Conservation (phyloP, 2,888 invertebrate species). For the Brachypterus glaber region DNA sequence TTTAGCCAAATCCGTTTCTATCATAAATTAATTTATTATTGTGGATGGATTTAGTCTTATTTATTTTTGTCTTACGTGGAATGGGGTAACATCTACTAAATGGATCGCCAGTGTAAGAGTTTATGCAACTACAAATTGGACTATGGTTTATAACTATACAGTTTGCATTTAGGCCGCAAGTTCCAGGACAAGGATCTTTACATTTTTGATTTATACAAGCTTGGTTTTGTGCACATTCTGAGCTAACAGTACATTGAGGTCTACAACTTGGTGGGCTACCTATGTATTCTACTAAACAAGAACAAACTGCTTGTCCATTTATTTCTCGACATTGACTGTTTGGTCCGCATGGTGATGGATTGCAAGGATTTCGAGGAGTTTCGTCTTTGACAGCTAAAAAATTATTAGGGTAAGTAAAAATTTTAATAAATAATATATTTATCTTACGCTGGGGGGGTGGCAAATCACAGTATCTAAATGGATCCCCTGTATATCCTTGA, state of each 20-base stretch:
- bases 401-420: slow-evolving; percentile 5
- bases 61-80: slow-evolving; percentile 32
- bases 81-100: slow-evolving; percentile 57
- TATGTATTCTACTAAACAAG: slow-evolving; percentile 49
- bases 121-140: slow-evolving; percentile 56
- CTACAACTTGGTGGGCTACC: slow-evolving; percentile 54
- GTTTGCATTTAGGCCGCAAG: slow-evolving; percentile 44
- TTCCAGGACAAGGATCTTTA: slow-evolving; percentile 44
- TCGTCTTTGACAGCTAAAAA: slow-evolving; percentile 42
- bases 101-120: slow-evolving; percentile 57
- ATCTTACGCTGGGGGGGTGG: slow-evolving; percentile 30
- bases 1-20: too few relatives aligned
- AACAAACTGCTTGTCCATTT: slow-evolving; percentile 47
- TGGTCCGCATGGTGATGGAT: slow-evolving; percentile 69
- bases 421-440: too few relatives aligned
- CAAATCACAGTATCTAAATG: slow-evolving; percentile 45
- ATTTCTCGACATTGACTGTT: slow-evolving; percentile 64
- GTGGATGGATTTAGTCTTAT: too few relatives aligned
- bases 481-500: slow-evolving; percentile 54
- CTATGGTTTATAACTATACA: slow-evolving; percentile 53
- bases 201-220: slow-evolving; percentile 37
- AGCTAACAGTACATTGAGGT: slow-evolving; percentile 47
- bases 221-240: slow-evolving; percentile 45
- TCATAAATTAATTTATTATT: too few relatives aligned
- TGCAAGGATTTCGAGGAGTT: slow-evolving; percentile 49